phyloP scores from a whole-genome alignment of 1,140 invertebrate species.

The Aphaenogaster rudis region DNA sequence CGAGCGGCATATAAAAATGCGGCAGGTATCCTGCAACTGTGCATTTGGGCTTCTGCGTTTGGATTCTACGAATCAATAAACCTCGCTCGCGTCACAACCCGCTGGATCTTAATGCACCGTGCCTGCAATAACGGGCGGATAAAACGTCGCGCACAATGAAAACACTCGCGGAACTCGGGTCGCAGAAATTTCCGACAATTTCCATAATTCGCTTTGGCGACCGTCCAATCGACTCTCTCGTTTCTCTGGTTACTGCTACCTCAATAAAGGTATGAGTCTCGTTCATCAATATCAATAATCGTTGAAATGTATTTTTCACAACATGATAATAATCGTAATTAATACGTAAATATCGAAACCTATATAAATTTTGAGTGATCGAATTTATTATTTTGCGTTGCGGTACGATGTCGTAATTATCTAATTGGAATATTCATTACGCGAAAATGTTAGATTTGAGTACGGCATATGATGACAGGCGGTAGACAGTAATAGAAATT shows the following conservation, averaged over 20 bases:
- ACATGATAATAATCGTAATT: constrained; percentile 6
- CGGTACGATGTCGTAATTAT: background rate
- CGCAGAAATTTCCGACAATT: constrained; percentile 46
- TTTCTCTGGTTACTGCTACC: background rate
- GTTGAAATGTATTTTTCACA: background rate
- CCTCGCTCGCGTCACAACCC: constrained; percentile 68
- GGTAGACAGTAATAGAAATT: constrained; percentile 6
- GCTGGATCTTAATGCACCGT: constrained; percentile 69
- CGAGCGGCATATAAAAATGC: constrained; percentile 59
- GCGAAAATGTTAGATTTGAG: background rate
- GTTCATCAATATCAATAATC: background rate
- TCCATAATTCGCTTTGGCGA: constrained; percentile 43
- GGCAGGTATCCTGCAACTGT: background rate
- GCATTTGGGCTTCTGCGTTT: constrained; percentile 61
- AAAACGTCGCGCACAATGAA: constrained; percentile 46
- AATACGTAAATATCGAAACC: background rate
- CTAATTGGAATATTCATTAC: constrained; percentile 23
- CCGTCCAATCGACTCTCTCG: constrained; percentile 20
- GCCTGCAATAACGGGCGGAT: constrained; percentile 36
- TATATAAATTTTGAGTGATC: background rate
- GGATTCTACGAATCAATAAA: constrained; percentile 77
- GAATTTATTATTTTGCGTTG: constrained; percentile 4
- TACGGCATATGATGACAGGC: background rate
- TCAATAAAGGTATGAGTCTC: background rate
- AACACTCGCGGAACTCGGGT: constrained; percentile 10